Percentiles rank a stretch among this genome's conserved stretches.
phyloP scores from a whole-genome alignment of 2,113 vertebrate species.

The Tympanuchus pallidicinctus region DNA sequence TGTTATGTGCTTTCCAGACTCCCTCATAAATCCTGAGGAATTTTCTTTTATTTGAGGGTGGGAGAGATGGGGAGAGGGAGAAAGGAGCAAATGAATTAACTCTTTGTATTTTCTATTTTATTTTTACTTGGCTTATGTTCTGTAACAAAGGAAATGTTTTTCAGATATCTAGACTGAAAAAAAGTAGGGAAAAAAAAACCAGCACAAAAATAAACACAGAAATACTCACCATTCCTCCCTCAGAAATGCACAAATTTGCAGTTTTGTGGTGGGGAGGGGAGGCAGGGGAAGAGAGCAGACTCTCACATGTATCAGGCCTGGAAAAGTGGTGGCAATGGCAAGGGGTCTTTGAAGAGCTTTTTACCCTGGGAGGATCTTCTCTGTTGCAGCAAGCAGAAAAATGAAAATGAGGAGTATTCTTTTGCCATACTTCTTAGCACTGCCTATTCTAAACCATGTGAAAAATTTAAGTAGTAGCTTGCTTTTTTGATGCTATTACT shows the following conservation, averaged over 20 bases:
- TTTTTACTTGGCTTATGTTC: not conserved
- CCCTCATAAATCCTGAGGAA: not conserved
- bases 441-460: not conserved
- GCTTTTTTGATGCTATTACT: not conserved
- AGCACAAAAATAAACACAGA: no score
- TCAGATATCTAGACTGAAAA: not conserved
- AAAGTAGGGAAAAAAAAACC: not conserved
- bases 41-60: not conserved
- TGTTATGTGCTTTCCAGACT: not conserved
- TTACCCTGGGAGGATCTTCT: not conserved
- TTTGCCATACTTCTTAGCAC: not conserved
- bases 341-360: no score
- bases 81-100: rapidly evolving
- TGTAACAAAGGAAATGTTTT: not conserved
- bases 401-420: not conserved
- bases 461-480: not conserved
- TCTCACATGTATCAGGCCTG: not conserved
- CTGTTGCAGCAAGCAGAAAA: not conserved
- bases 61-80: not conserved
- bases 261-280: not conserved
- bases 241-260: not conserved
- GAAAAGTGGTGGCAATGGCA: not conserved
- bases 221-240: not conserved
- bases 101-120: not conserved
- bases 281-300: not conserved